Conservation (phyloP, 2,113 vertebrate species). For the Sinocyclocheilus grahami region DNA sequence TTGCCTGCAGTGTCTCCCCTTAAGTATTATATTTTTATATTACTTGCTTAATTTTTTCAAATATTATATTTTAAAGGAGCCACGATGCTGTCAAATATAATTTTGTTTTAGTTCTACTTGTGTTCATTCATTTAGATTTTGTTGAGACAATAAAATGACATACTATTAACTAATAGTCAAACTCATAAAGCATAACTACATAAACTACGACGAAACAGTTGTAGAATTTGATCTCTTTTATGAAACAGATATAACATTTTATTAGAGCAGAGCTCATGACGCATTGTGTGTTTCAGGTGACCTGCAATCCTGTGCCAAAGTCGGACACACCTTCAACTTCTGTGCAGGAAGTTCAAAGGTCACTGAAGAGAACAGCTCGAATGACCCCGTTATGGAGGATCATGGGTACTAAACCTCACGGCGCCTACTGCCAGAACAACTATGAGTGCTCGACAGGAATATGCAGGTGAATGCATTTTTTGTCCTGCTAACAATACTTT, state of each 20-base stretch:
- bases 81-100: not conserved
- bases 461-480: conserved; percentile 69
- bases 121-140: not conserved
- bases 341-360: conserved; percentile 15
- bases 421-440: conserved; percentile 77
- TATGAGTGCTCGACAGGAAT: conserved; percentile 76
- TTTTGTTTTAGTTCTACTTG: not conserved
- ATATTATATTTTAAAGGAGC: not conserved
- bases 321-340: conserved; percentile 28
- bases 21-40: not conserved
- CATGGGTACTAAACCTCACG: conserved; percentile 76
- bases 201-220: not conserved
- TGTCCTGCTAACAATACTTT: not conserved
- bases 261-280: not conserved
- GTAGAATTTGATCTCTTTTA: not conserved
- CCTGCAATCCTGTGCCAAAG: conserved; percentile 58
- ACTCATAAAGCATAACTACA: not conserved
- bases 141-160: not conserved
- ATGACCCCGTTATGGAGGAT: conserved; percentile 80
- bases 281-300: conserved; percentile 58
- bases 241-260: not conserved
- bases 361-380: conserved; percentile 63
- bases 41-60: not conserved
- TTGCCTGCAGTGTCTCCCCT: too few species aligned
- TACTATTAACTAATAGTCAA: not conserved